Evolutionary conservation across 2,797 vertebrate species (phyloP).

Genomic region (Leucoraja ocellata): DNA sequence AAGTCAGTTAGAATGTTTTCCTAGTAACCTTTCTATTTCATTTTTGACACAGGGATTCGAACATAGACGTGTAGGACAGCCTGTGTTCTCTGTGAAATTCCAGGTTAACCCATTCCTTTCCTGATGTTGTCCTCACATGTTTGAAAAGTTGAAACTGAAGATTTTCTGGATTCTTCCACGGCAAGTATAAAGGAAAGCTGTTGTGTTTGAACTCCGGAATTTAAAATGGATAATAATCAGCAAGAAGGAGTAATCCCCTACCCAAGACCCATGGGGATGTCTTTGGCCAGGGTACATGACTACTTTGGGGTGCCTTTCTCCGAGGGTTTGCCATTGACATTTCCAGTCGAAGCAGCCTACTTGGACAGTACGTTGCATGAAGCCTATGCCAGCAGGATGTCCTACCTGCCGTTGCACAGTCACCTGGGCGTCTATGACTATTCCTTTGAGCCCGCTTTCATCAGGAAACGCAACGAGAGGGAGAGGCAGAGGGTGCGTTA

Average conservation of each 20-base stretch:
- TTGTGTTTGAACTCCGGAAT: not conserved
- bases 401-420: constrained; percentile 56
- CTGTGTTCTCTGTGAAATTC: not conserved
- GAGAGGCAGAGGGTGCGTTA: constrained; percentile 85
- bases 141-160: not conserved
- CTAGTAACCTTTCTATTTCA: not conserved
- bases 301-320: constrained; percentile 48
- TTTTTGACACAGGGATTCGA: not conserved
- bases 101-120: not conserved
- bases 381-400: constrained; percentile 46
- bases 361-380: constrained; percentile 52
- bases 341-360: constrained; percentile 56
- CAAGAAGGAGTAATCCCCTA: not conserved
- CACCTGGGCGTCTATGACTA: constrained; percentile 59
- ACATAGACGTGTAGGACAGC: not conserved
- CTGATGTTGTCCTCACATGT: not conserved
- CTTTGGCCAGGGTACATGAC: constrained; percentile 48
- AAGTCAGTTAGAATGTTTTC: not conserved
- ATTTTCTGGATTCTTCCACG: not conserved
- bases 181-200: not conserved
- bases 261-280: constrained; percentile 38
- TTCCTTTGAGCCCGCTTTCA: constrained; percentile 76
- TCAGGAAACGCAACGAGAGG: constrained; percentile 80
- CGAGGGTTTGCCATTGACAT: constrained; percentile 57
- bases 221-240: not conserved